Evolutionary conservation across 2,888 invertebrate genomes (phyloP).

Genomic region (Leuctra nigra): DNA sequence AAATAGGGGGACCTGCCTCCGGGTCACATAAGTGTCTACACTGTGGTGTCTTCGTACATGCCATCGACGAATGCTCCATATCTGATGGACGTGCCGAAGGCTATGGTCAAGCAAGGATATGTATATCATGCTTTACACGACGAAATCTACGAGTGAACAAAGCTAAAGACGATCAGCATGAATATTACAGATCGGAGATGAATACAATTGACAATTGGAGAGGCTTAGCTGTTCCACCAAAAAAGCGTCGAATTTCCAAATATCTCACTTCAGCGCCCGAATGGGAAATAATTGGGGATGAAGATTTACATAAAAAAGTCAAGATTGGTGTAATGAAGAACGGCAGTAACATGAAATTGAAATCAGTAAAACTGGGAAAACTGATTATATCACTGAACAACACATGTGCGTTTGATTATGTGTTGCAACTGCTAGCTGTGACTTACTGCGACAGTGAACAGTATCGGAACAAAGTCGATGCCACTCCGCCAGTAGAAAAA

Average conservation of each 20-base stretch:
- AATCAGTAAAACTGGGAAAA: conserved; percentile 2
- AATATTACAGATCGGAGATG: neutral
- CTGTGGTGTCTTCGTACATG: neutral
- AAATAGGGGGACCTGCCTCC: neutral
- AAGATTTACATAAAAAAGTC: neutral
- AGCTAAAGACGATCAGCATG: no score
- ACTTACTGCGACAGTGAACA: conserved; percentile 7
- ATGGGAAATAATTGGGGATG: conserved; percentile 5
- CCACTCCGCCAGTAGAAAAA: neutral
- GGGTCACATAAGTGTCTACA: neutral
- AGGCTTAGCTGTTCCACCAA: neutral
- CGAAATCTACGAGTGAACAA: neutral
- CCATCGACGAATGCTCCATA: neutral
- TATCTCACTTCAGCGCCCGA: conserved; percentile 4
- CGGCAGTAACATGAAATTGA: neutral
- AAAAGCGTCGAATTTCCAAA: neutral
- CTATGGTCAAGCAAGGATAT: neutral
- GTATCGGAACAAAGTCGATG: neutral
- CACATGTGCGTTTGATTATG: conserved; percentile 4
- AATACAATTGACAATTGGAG: conserved; percentile 5
- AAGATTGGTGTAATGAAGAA: conserved; percentile 6
- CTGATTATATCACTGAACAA: neutral
- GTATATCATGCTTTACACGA: neutral
- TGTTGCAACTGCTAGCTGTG: neutral
- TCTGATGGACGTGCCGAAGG: neutral